These are phyloP conservation scores for Apocheima hispidaria DNA, from an alignment of 2,888 invertebrate species.

Conservation along the genomic window DNA sequence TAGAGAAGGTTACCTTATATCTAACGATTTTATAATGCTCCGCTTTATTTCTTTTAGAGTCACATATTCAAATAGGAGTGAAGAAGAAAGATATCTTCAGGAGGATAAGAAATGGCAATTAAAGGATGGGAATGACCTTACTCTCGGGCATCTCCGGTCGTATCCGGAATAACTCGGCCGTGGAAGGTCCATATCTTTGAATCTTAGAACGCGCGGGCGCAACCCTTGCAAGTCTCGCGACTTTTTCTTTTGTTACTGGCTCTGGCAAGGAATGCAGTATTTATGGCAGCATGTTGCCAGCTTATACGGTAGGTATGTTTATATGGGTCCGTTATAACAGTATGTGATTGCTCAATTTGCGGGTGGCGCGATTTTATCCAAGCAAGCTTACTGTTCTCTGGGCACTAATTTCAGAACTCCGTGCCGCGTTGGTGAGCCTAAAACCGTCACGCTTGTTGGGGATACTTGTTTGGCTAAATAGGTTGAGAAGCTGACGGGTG, in stretches of 20 bases:
- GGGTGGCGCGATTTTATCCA: constrained; percentile 48
- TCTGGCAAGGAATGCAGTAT: constrained; percentile 53
- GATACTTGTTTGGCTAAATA: constrained; percentile 10
- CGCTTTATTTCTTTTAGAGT: constrained; percentile 66
- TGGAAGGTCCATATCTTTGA: constrained; percentile 68
- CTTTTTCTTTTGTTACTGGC: constrained; percentile 42
- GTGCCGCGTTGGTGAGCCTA: constrained; percentile 10
- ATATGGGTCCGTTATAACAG: constrained; percentile 45
- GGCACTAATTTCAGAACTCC: constrained; percentile 9
- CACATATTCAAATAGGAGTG: constrained; percentile 69
- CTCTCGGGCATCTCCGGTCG: constrained; percentile 66
- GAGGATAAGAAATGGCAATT: constrained; percentile 75
- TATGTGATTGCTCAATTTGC: constrained; percentile 56
- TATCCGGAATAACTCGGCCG: constrained; percentile 65
- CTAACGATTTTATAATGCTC: constrained; percentile 66
- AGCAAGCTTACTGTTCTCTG: constrained; percentile 15
- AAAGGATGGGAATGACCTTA: constrained; percentile 77
- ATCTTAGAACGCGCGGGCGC: constrained; percentile 75
- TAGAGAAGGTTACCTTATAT: constrained; percentile 35
- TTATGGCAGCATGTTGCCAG: background rate
- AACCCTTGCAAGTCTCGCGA: constrained; percentile 57
- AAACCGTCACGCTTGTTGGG: constrained; percentile 23
- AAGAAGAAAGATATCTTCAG: constrained; percentile 56
- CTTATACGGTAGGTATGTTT: background rate
- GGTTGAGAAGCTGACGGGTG: constrained; percentile 2